A percentile compares a stretch with the other conserved stretches of the same genome.
Conservation (phyloP, 1,140 invertebrate genomes). For the Bradynema listronoti region DNA sequence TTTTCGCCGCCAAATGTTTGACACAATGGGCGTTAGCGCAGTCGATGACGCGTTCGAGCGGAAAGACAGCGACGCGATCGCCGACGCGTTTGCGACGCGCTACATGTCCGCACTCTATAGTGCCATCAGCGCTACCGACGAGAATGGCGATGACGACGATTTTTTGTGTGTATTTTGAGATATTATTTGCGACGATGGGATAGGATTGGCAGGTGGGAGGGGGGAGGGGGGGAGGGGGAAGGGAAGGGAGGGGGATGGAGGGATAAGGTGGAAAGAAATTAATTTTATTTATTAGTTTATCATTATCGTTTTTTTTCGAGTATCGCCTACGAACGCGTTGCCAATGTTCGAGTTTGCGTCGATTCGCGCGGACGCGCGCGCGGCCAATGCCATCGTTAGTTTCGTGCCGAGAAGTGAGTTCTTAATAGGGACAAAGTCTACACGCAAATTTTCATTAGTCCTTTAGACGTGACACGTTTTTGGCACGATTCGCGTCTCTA, state of each 20-base stretch:
- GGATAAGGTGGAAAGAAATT: too few species aligned
- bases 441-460: neutral
- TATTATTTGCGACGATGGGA: constrained; percentile 17
- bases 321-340: neutral
- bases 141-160: constrained; percentile 12
- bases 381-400: constrained; percentile 28
- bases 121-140: constrained; percentile 11
- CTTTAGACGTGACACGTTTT: neutral
- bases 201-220: too few species aligned
- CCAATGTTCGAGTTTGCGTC: constrained; percentile 1
- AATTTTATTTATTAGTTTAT: too few species aligned
- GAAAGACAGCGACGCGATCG: too few species aligned
- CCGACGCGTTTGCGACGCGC: constrained; percentile 15
- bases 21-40: too few species aligned
- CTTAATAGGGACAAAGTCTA: neutral
- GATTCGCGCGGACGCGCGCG: constrained; percentile 11
- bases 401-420: constrained; percentile 27
- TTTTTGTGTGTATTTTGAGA: neutral
- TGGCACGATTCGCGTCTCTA: neutral
- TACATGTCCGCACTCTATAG: constrained; percentile 21
- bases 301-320: constrained; percentile 9
- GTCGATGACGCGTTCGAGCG: too few species aligned
- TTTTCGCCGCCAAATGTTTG: too few species aligned
- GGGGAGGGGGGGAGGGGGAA: too few species aligned
- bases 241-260: too few species aligned